Conservation (phyloP, 2,888 invertebrate species). For the Drosophila rubida region DNA sequence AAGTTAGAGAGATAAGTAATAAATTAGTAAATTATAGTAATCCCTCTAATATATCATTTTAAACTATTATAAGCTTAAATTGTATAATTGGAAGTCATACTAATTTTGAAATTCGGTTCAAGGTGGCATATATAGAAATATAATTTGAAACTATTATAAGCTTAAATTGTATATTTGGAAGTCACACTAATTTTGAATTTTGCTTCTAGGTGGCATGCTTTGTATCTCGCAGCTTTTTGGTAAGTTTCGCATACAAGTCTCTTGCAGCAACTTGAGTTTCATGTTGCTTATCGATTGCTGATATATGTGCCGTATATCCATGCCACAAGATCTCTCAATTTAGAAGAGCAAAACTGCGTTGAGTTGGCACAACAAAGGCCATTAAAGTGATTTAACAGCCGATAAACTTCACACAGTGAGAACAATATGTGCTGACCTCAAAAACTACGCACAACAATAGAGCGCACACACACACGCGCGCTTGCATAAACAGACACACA, state of each 20-base stretch:
- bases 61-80: not conserved
- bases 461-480: slow-evolving; percentile 25
- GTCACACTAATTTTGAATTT: not conserved
- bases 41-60: too few relatives aligned
- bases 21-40: too few relatives aligned
- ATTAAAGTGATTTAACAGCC: slow-evolving; percentile 76
- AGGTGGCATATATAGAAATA: too few relatives aligned
- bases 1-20: too few relatives aligned
- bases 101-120: not conserved
- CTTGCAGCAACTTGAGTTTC: slow-evolving; percentile 5
- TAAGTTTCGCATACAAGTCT: slow-evolving; percentile 4
- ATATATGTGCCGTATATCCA: slow-evolving; percentile 15
- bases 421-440: slow-evolving; percentile 59
- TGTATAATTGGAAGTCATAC: not conserved
- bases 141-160: too few relatives aligned
- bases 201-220: not conserved
- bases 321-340: slow-evolving; percentile 7
- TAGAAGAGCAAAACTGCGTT: slow-evolving; percentile 12
- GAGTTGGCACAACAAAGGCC: slow-evolving; percentile 45
- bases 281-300: slow-evolving; percentile 26
- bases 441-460: slow-evolving; percentile 63
- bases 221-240: not conserved
- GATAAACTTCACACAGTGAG: slow-evolving; percentile 67
- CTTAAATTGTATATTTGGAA: not conserved
- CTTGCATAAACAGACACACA: slow-evolving; percentile 13